A percentile compares a stretch with the other conserved stretches of the same genome.
Conservation (phyloP, 2,113 vertebrate genomes). For the Tetraodon nigroviridis region DNA sequence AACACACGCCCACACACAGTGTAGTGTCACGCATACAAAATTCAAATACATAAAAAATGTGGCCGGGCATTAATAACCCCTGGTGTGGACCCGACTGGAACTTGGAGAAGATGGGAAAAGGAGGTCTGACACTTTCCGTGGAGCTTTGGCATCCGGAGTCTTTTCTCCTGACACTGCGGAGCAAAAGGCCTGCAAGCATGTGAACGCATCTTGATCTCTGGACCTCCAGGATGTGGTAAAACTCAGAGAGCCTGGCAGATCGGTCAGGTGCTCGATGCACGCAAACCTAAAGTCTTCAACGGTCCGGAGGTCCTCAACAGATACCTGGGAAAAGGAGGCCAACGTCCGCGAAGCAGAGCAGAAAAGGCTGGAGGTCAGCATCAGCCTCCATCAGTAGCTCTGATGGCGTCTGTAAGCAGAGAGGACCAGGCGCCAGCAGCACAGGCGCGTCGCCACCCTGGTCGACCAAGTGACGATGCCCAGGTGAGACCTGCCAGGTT, state of each 20-base stretch:
- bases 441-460: constrained; percentile 96
- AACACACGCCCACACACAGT: too few species aligned
- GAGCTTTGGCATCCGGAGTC: constrained; percentile 94
- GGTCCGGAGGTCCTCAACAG: constrained; percentile 98
- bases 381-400: constrained; percentile 98
- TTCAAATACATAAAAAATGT: too few species aligned
- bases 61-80: too few species aligned
- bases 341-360: constrained; percentile 99
- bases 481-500: constrained; percentile 94
- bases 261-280: constrained; percentile 95
- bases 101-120: constrained; percentile 98
- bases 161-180: constrained; percentile 98
- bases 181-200: constrained; percentile 98
- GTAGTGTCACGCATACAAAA: too few species aligned
- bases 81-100: constrained; percentile 86
- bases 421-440: constrained; percentile 92
- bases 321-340: constrained; percentile 89
- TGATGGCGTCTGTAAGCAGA: constrained; percentile 98
- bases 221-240: constrained; percentile 95
- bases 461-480: constrained; percentile 99
- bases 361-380: constrained; percentile 95
- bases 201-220: constrained; percentile 95
- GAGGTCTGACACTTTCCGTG: constrained; percentile 91
- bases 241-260: constrained; percentile 97
- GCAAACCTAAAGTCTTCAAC: constrained; percentile 95